Evolutionary conservation across 2,113 vertebrate species (phyloP).

Genomic region (Galeopterus variegatus): DNA sequence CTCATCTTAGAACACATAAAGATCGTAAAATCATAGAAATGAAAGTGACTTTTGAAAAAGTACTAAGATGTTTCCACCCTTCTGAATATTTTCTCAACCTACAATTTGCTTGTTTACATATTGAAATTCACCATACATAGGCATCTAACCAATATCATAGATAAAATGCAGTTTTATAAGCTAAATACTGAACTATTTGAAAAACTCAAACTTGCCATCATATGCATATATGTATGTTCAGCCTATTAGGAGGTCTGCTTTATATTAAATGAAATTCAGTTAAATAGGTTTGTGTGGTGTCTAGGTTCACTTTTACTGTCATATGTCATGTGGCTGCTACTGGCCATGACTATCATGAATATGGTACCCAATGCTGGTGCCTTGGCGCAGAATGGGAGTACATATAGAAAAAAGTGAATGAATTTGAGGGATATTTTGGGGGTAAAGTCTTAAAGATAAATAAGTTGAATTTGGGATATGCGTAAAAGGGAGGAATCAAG

Average conservation of each 20-base stretch:
- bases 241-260: not conserved
- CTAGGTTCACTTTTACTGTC: not conserved
- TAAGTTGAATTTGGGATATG: not conserved
- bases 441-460: slow-evolving; percentile 1
- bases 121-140: not conserved
- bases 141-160: not conserved
- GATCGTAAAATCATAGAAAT: slow-evolving; percentile 8
- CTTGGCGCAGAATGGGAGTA: not conserved
- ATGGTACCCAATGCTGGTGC: not conserved
- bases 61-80: not conserved
- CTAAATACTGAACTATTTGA: not conserved
- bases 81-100: slow-evolving; percentile 15
- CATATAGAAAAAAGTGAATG: not conserved
- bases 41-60: slow-evolving; percentile 48
- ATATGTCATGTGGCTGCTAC: not conserved
- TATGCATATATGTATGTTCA: not conserved
- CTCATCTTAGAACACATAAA: slow-evolving; percentile 63
- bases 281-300: not conserved
- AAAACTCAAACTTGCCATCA: slow-evolving; percentile 2
- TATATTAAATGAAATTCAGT: slow-evolving; percentile 33
- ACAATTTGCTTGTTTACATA: slow-evolving; percentile 42
- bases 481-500: not conserved
- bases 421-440: not conserved
- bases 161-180: not conserved
- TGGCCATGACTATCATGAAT: not conserved